Evolutionary conservation across 2,113 vertebrate species (phyloP).

Genomic region (Neodon shergylaensis): DNA sequence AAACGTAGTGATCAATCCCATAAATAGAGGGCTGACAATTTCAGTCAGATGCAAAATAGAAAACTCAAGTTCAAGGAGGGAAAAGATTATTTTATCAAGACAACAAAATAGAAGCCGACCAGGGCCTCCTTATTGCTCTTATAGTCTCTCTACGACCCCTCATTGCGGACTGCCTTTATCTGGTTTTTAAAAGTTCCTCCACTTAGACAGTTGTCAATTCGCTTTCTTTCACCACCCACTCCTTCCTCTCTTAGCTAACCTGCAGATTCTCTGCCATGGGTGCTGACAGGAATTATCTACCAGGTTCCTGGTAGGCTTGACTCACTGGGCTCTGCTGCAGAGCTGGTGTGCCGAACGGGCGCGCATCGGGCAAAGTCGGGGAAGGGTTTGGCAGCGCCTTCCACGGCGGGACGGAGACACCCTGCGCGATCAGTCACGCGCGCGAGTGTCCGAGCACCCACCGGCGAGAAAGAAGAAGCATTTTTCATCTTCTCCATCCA

Average conservation of each 20-base stretch:
- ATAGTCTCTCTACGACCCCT: neutral
- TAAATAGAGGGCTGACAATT: neutral
- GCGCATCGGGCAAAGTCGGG: neutral
- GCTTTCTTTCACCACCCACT: neutral
- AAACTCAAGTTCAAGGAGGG: neutral
- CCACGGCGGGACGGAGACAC: no score
- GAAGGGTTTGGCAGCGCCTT: neutral
- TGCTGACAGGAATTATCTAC: neutral
- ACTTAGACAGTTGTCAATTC: neutral
- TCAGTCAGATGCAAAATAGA: neutral
- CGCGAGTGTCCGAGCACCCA: accelerated
- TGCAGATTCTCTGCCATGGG: neutral
- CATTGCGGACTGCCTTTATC: neutral
- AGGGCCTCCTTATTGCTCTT: neutral
- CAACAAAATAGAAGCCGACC: neutral
- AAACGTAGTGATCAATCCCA: neutral
- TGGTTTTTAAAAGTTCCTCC: neutral
- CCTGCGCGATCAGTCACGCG: neutral
- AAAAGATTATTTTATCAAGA: neutral
- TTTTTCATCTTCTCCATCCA: accelerated
- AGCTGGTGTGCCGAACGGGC: neutral
- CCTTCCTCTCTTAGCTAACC: neutral
- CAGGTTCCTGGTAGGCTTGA: neutral
- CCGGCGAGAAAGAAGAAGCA: neutral
- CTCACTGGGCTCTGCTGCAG: neutral